phyloP scores from a whole-genome alignment of 2,797 vertebrate species.

The Helarctos malayanus region DNA sequence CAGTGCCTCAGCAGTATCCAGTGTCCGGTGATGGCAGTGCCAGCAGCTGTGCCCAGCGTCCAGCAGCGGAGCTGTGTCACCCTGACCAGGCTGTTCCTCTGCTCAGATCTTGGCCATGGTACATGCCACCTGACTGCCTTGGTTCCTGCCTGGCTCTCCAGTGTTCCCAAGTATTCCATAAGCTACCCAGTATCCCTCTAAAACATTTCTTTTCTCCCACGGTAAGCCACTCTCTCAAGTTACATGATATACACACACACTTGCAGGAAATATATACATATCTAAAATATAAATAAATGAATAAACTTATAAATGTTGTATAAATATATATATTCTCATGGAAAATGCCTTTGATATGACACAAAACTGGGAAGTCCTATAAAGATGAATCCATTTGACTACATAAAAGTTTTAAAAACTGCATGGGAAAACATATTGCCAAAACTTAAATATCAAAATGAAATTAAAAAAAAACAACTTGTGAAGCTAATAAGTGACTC shows the following conservation, averaged over 20 bases:
- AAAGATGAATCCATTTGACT: neutral
- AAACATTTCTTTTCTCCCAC: neutral
- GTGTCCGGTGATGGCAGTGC: neutral
- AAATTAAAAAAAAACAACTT: neutral
- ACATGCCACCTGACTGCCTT: neutral
- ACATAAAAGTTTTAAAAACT: neutral
- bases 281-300: neutral
- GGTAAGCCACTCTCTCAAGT: neutral
- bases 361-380: neutral
- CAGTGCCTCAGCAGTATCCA: constrained; percentile 62
- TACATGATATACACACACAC: neutral
- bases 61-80: constrained; percentile 62
- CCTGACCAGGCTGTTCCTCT: constrained; percentile 38
- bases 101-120: neutral
- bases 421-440: neutral
- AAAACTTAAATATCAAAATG: neutral
- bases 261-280: neutral
- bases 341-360: neutral
- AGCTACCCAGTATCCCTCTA: neutral
- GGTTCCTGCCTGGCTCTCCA: neutral
- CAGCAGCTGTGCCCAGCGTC: neutral
- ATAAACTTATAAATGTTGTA: neutral
- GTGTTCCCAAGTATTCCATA: neutral
- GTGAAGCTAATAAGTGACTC: neutral
- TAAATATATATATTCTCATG: neutral